These are phyloP conservation scores for Volucella inflata DNA, from an alignment of 2,888 invertebrate genomes.

Conservation along the genomic window DNA sequence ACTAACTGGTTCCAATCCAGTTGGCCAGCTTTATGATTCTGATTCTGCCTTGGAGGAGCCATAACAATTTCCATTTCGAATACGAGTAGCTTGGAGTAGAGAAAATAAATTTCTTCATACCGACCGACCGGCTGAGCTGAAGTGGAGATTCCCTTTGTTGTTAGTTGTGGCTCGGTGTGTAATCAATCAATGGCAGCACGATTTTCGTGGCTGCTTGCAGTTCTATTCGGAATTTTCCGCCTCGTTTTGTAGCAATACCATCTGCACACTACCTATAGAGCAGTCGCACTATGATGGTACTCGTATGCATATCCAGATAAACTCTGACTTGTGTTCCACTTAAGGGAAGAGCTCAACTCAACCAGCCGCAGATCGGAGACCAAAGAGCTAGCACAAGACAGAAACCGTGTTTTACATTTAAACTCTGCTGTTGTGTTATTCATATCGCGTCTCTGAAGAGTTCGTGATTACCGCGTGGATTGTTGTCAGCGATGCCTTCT, in stretches of 20 bases:
- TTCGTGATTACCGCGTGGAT: constrained; percentile 58
- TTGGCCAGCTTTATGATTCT: constrained; percentile 52
- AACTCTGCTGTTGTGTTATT: constrained; percentile 60
- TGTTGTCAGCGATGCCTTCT: constrained; percentile 26
- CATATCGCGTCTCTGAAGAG: constrained; percentile 62
- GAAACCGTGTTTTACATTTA: constrained; percentile 47
- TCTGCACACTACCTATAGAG: constrained; percentile 48
- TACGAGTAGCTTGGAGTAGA: constrained; percentile 12
- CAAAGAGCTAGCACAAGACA: neutral
- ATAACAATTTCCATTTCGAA: constrained; percentile 62
- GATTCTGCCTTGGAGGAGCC: constrained; percentile 12
- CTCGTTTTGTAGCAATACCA: constrained; percentile 43
- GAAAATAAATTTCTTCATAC: constrained; percentile 43
- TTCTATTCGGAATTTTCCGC: constrained; percentile 56
- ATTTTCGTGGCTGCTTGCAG: constrained; percentile 68
- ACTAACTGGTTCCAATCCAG: constrained; percentile 49
- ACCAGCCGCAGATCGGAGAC: constrained; percentile 11
- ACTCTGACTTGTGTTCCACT: constrained; percentile 71
- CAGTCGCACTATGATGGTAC: constrained; percentile 36
- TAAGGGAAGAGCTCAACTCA: constrained; percentile 56
- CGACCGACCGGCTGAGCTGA: too few species aligned
- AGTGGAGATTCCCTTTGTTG: constrained; percentile 30
- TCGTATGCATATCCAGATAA: constrained; percentile 70
- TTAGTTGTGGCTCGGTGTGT: constrained; percentile 7
- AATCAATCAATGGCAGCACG: constrained; percentile 74